A percentile compares a stretch with the other conserved stretches of the same genome.
Evolutionary conservation across 2,888 invertebrate species (phyloP).

Genomic region (Bellardia bayeri): DNA sequence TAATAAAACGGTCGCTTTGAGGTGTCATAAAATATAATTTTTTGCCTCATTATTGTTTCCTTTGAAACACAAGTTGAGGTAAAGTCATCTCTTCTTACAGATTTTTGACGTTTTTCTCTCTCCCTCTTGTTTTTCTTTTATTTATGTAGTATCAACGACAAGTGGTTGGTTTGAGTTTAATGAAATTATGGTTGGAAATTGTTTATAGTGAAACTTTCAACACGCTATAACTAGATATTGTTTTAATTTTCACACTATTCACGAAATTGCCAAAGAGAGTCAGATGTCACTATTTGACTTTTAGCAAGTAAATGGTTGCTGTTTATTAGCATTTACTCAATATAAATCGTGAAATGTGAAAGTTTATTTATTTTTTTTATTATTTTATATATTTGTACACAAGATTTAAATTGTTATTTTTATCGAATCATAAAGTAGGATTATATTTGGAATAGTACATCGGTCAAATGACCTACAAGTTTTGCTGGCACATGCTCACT

Average conservation of each 20-base stretch:
- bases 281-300: neutral
- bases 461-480: too few species aligned
- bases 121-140: neutral
- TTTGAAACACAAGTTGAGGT: constrained; percentile 36
- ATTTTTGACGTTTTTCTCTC: neutral
- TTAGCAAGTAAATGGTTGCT: neutral
- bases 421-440: too few species aligned
- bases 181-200: constrained; percentile 26
- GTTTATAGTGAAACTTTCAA: neutral
- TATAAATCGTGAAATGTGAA: too few species aligned
- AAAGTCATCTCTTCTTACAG: constrained; percentile 25
- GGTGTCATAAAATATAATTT: constrained; percentile 47
- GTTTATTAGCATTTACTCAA: too few species aligned
- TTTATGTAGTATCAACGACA: constrained; percentile 12
- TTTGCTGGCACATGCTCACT: too few species aligned
- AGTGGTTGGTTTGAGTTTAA: constrained; percentile 22
- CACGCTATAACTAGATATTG: neutral
- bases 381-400: too few species aligned
- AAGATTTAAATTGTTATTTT: too few species aligned
- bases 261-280: neutral
- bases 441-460: too few species aligned
- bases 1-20: constrained; percentile 67
- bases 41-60: neutral
- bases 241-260: neutral
- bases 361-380: too few species aligned